Evolutionary conservation across 1,140 invertebrate species (phyloP).

Genomic region (Brachionus sp.): DNA sequence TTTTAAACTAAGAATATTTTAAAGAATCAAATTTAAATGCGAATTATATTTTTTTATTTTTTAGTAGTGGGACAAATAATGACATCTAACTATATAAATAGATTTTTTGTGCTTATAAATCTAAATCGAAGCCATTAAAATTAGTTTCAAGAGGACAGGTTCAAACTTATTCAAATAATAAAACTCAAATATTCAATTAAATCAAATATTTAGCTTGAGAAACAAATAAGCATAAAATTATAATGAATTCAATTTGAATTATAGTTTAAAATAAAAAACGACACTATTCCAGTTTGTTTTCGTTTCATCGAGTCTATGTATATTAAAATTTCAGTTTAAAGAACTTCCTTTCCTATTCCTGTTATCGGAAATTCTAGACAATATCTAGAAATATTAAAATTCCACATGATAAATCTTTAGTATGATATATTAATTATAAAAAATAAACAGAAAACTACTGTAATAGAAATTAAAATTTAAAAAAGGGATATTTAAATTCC

Average conservation of each 20-base stretch:
- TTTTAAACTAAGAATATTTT: background rate
- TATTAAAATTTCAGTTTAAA: background rate
- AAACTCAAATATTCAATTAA: background rate
- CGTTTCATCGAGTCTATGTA: background rate
- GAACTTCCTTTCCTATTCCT: background rate
- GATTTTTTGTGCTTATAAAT: background rate
- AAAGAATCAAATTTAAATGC: background rate
- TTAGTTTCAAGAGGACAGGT: background rate
- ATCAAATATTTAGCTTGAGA: background rate
- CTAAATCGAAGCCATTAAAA: background rate
- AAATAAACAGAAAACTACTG: no score
- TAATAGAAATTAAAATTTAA: no score
- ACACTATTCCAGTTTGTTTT: background rate
- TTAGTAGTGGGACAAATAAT: background rate
- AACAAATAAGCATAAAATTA: background rate
- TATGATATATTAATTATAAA: no score
- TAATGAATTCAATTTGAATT: background rate
- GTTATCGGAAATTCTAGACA: no score
- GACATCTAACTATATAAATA: background rate
- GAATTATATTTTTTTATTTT: background rate
- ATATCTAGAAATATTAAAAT: no score
- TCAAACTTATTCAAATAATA: background rate
- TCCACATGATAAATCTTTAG: no score
- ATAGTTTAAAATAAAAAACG: background rate
- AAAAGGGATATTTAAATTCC: no score